Base-by-base conservation (phyloP, 2,113 vertebrate genomes). In the Rhea pennata region DNA sequence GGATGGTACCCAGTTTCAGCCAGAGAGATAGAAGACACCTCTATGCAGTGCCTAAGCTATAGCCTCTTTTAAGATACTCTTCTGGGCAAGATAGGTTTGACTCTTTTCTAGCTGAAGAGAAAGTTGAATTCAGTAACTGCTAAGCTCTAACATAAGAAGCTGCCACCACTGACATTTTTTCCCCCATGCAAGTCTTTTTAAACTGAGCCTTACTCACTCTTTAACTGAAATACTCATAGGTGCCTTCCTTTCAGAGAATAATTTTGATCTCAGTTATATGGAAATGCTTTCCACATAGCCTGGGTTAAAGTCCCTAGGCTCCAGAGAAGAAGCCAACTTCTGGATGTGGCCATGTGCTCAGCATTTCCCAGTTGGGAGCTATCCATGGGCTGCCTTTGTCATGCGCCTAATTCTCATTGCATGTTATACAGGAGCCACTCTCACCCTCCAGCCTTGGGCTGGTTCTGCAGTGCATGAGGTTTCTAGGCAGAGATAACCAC, bases 1-100 rank as follows among this genome's bases (percentile, higher is more conserved):
- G 48, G 70, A 9, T 36, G 15, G 40, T 2, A 1, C 14, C 39
- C 46, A 0, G 0, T 22, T 48, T 31, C 27, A 74, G 40, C 24
- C 5, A 3, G 39, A 73, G 22, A 73, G 1, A 73, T 19, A 48
- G 12, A 84, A 73, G 61, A 54, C 22, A 40, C 14, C 11, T 9
- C 46, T 15, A 42, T 4, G 21, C 21, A 39, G 21, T 29, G 36
- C 31, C 46, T 58, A 70, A 75, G 11, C 24, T 69, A 56, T n/a
- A 72, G 39, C 23, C n/a, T 67, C 51, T 51, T 51, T 33, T 9
- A 86, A 82, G 44, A 36, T 59, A 14, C 20, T 48, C 20, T 50
- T 77, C n/a, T 13, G 50, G 62, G 62, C 75, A 44, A 27, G 23
- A 6, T 5, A 58, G 75, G 33, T 33, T 36, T 69, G 31, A 85